These are phyloP conservation scores for Selene dorsalis DNA, from an alignment of 2,797 vertebrate genomes.

Conservation along the genomic window DNA sequence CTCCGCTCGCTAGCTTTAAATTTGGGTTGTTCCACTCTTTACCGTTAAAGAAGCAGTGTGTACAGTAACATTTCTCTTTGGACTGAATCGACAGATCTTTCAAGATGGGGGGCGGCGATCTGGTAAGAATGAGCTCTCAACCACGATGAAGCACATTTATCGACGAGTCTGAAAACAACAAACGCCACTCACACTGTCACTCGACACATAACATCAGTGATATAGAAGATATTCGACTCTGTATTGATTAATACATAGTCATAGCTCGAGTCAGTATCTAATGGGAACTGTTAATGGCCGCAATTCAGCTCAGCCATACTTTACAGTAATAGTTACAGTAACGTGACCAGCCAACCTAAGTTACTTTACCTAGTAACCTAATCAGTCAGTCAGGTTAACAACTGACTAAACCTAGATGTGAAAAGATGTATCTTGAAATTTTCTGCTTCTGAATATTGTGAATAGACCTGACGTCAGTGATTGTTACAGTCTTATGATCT, in stretches of 20 bases:
- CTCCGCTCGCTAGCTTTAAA: slow-evolving; percentile 2
- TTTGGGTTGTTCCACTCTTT: neutral
- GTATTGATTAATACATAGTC: too few relatives aligned
- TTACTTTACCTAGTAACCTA: neutral
- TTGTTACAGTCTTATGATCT: neutral
- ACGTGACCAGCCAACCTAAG: neutral
- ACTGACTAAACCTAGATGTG: too few relatives aligned
- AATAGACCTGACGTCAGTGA: neutral
- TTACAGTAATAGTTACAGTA: neutral
- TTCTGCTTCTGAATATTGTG: neutral
- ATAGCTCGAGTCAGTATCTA: neutral
- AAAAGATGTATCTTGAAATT: neutral
- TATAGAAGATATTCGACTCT: neutral
- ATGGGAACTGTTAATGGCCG: accelerated
- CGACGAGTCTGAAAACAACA: too few relatives aligned
- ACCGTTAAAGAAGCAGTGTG: neutral
- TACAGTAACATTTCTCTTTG: slow-evolving; percentile 12
- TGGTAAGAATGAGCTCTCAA: slow-evolving; percentile 72
- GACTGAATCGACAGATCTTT: neutral
- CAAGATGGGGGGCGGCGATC: slow-evolving; percentile 84
- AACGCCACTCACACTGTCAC: neutral
- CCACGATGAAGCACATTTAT: neutral
- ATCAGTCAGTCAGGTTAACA: too few relatives aligned
- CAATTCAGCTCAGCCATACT: neutral
- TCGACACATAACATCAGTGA: neutral